Base-by-base conservation (phyloP, 2,113 vertebrate species). In the Lepisosteus oculatus region DNA sequence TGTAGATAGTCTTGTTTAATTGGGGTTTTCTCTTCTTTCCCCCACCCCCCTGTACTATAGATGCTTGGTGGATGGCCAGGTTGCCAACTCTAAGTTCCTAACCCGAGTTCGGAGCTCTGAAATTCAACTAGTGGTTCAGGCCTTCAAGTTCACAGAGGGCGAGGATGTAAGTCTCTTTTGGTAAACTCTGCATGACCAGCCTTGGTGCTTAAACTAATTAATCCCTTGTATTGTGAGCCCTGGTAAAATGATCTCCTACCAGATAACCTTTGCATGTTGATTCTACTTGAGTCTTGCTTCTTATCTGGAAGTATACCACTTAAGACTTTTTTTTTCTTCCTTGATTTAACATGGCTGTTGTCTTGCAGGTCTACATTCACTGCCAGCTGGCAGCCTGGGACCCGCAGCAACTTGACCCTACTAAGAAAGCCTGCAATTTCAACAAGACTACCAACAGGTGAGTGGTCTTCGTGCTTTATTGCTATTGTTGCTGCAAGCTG, bases 401-500 rank as follows among this genome's bases (percentile, higher is more conserved):
- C 66, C 88, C 89, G 14, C 69, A 80, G 0, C 6, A 6, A n/a
- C 15, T 84, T 4, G 75, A 79, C 0, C 66, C 83, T 62, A 73
- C 4, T 1, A 92, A 81, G 78, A 94, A 95, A 61, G 80, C 90
- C 3, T 94, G 92, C 65, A 85, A 93, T 2, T 94, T 88, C 69
- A 63, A 76, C 3, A 83, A 81, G 65, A 72, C 83, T 13, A 71
- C 3, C 3, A 69, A 47, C 54, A 72, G 82, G 93, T 93, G 83
- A 84, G 41, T 11, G 3, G 4, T 41, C 9, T 7, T 15, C 62
- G 4, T 9, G 2, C 8, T 62, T 0, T 43, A 12, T 29, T 6
- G 47, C 13, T 15, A 62, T 29, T n/a, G 14, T 65, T 43, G 61
- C 59, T 17, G 8, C 12, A 43, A 6, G 3, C 44, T 13, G 17